Base-by-base conservation (phyloP, 1,140 invertebrate species). In the Helicoverpa zea region DNA sequence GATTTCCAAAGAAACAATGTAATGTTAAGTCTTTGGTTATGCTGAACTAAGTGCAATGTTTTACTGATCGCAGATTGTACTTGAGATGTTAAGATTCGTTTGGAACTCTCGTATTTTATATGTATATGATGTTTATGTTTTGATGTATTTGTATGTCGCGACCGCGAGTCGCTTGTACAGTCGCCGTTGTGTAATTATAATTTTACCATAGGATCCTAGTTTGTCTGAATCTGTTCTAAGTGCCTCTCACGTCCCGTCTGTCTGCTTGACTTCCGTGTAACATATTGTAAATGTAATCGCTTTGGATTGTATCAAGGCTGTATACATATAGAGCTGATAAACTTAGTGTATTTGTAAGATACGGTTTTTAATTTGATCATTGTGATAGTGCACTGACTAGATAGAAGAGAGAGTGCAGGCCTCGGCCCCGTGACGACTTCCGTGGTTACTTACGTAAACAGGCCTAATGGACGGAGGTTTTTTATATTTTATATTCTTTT, bases 191-290 rank as follows among this genome's bases (percentile, higher is more conserved):
- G 78, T 91, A 89, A 88, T 87, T 87, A 88, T 89, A 84, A 82
- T 90, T 88, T 86, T 84, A 85, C 58, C 80, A 83, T 89, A 91
- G 79, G 79, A 80, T 52, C 82, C 74, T 82, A 88, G 85, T 89
- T 87, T 90, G 73, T 88, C 66, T 90, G 30, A 84, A 87, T 90
- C 83, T 91, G 88, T 92, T 93, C 87, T 90, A 94, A 94, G 93
- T 94, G 93, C 92, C 93, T 94, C 90, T 92, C 88, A 89, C 88
- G 86, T 91, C 91, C 89, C 87, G 81, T 92, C 90, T 86, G 81
- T 92, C 90, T 85, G 86, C 86, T 89, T 90, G 87, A 87, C 90
- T 89, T 88, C 84, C 79, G 61, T 94, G 92, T 94, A 94, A 91
- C 86, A 94, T 94, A 94, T 91, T 94, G 93, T 93, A 94, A 93